Evolutionary conservation across 2,888 invertebrate genomes (phyloP), one percentile per base, ranked within the genome.

Genomic region (Theretra japonica): DNA sequence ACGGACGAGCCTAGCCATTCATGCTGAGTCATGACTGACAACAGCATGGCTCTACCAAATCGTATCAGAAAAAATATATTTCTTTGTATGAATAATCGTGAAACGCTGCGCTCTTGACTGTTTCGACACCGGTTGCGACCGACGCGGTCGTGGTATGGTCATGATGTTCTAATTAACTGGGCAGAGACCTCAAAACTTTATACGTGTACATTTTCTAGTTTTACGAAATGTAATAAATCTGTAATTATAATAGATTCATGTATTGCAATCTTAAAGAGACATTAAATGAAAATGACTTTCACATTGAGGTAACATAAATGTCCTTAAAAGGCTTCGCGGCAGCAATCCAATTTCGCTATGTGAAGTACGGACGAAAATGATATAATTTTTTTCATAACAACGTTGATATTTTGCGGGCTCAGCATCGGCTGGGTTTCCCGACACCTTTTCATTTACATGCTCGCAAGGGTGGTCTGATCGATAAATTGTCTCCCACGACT

Each of bases 331-430:
- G 77, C 75, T 78, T 70, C 80, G 72, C 74, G 73, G 80, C 74
- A 79, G 75, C 80, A 84, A 86, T 86, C 83, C 82, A 82, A 86
- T 86, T 83, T 82, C 73, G 75, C 70, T 56, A 69, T 65, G 70
- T 68, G 74, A 77, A 81, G 83, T 82, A 74, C 75, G 82, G 82
- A 84, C 56, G 68, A 59, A 85, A 88, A 88, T 82, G 87, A 82
- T 82, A 85, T 85, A 88, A 88, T 86, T 88, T 87, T 73, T 82
- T 81, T 85, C 85, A 88, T 87, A 72, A 72, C 59, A 41, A 72
- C 50, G 58, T 28, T 58, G 68, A 59, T 58, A 58, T 69, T 68
- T 57, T 69, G 72, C 48, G 58, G 21, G 58, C 59, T 53, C 25
- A 21, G 68, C n/a, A 50, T 48, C 50, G 69, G n/a, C 72, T 60